These are phyloP conservation scores for Bufo bufo DNA, from an alignment of 2,113 vertebrate genomes.

Conservation along the genomic window DNA sequence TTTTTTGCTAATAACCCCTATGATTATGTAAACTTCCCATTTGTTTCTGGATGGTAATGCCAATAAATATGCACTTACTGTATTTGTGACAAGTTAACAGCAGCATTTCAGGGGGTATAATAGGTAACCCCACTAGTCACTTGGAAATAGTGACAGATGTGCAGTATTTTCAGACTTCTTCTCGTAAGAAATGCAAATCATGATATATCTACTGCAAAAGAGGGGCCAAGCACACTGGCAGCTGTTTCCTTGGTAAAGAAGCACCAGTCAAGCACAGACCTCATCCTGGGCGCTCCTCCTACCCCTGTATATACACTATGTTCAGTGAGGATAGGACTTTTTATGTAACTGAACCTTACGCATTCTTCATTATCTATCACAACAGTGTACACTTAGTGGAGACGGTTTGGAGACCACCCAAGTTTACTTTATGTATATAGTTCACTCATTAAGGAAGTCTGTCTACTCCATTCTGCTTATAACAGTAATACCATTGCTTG, in stretches of 20 bases:
- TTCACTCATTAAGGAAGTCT: background rate
- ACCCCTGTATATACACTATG: background rate
- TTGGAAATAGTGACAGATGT: conserved; percentile 16
- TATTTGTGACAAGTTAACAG: background rate
- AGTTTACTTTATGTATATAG: background rate
- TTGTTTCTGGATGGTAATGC: no score
- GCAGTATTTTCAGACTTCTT: conserved; percentile 32
- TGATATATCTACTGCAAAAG: background rate
- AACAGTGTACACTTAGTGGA: background rate
- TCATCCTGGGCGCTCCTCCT: background rate
- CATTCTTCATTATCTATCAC: background rate
- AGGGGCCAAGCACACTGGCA: background rate
- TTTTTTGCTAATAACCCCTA: no score
- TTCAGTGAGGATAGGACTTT: background rate
- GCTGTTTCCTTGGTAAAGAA: conserved; percentile 19
- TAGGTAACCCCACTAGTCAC: background rate
- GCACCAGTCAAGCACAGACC: conserved; percentile 5
- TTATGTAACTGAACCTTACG: background rate
- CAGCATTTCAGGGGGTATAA: background rate
- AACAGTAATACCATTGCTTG: no score
- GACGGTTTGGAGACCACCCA: conserved; percentile 10
- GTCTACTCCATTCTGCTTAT: no score
- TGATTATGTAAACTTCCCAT: no score
- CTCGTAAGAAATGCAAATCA: conserved; percentile 34
- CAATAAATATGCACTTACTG: background rate